Conservation (phyloP, 2,888 invertebrate species). For the Yponomeuta malinellus region DNA sequence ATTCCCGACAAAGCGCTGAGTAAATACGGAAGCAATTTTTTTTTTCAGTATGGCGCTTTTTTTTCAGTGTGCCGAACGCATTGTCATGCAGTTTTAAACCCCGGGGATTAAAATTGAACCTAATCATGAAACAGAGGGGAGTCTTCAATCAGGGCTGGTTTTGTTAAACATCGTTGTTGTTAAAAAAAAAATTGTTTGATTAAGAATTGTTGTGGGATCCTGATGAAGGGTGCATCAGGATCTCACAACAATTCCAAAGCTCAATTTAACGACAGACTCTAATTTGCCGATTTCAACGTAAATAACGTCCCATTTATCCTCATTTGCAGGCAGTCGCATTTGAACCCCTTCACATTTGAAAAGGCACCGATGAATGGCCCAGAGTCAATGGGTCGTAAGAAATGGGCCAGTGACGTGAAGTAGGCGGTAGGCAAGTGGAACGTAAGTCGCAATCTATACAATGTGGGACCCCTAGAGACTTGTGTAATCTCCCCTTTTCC, state of each 20-base stretch:
- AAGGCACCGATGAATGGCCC: constrained; percentile 65
- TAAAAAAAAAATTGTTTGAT: constrained; percentile 1
- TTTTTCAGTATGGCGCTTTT: constrained; percentile 47
- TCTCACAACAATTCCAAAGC: not conserved
- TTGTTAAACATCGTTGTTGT: constrained; percentile 10
- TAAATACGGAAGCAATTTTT: constrained; percentile 46
- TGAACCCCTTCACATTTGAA: constrained; percentile 62
- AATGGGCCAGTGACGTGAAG: constrained; percentile 62
- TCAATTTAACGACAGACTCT: not conserved
- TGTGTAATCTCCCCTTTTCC: constrained; percentile 11
- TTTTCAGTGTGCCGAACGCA: constrained; percentile 49
- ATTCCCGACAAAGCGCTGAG: constrained; percentile 40
- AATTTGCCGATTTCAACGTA: not conserved
- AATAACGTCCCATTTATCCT: constrained; percentile 23
- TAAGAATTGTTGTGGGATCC: not conserved
- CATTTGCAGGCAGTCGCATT: constrained; percentile 58
- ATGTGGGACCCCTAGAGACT: constrained; percentile 16
- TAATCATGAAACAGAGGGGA: constrained; percentile 53
- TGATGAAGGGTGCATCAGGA: not conserved
- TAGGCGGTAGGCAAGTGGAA: constrained; percentile 48
- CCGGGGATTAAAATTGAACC: constrained; percentile 61
- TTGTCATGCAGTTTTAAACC: constrained; percentile 66
- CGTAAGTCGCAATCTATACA: constrained; percentile 17
- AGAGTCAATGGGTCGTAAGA: constrained; percentile 72
- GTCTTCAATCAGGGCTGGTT: constrained; percentile 34